Evolutionary conservation across 92 coral and sea anemone species (phyloP).

Genomic region (Bergia puertoricense): DNA sequence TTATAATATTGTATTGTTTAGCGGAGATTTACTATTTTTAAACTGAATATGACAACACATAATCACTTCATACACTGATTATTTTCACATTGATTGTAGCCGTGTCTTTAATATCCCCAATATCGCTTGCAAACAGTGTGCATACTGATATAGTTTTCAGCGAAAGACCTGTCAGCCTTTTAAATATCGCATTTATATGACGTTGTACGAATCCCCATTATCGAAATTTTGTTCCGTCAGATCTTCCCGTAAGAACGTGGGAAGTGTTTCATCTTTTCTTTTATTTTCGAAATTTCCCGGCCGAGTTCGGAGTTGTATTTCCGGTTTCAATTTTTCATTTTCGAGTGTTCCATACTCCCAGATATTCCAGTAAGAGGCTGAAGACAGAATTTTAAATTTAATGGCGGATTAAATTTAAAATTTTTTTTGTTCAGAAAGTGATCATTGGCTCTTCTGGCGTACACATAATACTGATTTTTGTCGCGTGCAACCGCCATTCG

Average conservation of each 20-base stretch:
- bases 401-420: background rate
- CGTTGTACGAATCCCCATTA: background rate
- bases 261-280: background rate
- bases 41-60: no score
- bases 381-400: slow-evolving; percentile 11
- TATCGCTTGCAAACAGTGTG: no score
- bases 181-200: no score
- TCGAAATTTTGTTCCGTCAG: background rate
- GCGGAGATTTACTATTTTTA: no score
- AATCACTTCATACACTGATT: no score
- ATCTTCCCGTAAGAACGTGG: background rate
- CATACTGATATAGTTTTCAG: background rate
- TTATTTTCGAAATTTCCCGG: background rate
- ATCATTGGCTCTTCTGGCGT: no score
- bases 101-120: no score
- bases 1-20: no score
- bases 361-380: background rate
- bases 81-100: no score
- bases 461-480: background rate
- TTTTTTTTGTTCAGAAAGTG: background rate
- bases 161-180: background rate
- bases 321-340: background rate
- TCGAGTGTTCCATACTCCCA: background rate
- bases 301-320: background rate
- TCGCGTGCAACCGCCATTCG: slow-evolving; percentile 18